Evolutionary conservation across 2,113 vertebrate species (phyloP), one percentile per base, ranked within the genome.

Genomic region (Pantherophis guttatus): DNA sequence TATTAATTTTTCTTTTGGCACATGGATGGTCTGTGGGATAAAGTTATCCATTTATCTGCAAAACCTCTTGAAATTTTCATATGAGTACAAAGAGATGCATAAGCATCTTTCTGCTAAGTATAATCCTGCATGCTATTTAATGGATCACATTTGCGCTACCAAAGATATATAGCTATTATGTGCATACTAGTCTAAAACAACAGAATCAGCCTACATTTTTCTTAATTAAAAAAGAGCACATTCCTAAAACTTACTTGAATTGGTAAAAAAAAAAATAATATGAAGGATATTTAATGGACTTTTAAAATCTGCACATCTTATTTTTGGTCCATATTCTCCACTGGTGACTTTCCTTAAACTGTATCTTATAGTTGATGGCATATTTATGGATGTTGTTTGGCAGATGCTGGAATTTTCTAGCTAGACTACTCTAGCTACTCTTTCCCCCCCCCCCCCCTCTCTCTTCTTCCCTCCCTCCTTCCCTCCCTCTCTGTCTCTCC

Each of bases 341-440:
- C 2, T 48, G 3, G 8, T 58, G 33, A 50, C 62, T 86, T 26
- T 29, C 24, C 1, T 8, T 52, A 86, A 17, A 59, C 15, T 86
- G 17, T 19, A 0, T 19, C n/a, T 53, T 58, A 21, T 44, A 88
- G 2, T 65, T 29, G 17, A 91, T 17, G 55, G 86, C 93, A 81
- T 26, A 0, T 89, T 87, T 90, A 8, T 87, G 0, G 0, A 0
- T 8, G 2, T 55, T 59, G 24, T 91, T 87, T 0, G 0, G 29
- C 89, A 90, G 91, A 88, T 10, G 23, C 15, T n/a, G 5, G 19
- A 50, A 2, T 93, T 94, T 95, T 92, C 92, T 87, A 50, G 90
- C 0, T 3, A 90, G 3, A 26, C 90, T 29, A 39, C 39, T 39
- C 39, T 2, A 39, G 44, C 4, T 81, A 75, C 70, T 54, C 12